Conservation (phyloP, 2,797 vertebrate species). For the Brachyrhaphis roseni region DNA sequence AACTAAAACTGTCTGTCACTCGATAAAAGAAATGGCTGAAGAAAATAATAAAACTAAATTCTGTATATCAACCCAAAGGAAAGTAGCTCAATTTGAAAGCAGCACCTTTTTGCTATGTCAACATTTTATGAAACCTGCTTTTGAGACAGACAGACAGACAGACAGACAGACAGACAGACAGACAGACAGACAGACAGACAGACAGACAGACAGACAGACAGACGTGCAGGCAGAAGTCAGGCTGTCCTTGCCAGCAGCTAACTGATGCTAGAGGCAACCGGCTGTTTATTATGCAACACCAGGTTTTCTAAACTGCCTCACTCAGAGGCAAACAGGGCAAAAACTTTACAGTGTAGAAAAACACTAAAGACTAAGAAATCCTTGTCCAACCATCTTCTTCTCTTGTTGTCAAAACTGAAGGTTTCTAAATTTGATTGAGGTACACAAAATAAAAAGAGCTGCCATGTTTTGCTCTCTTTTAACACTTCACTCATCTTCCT, state of each 20-base stretch:
- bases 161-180: too few relatives aligned
- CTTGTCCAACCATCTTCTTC: background rate
- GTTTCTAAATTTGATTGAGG: background rate
- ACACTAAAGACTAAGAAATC: too few relatives aligned
- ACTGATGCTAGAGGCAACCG: slow-evolving; percentile 38
- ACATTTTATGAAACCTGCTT: slow-evolving; percentile 7
- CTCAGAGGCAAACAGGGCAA: slow-evolving; percentile 49
- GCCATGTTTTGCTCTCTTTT: background rate
- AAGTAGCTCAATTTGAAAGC: slow-evolving; percentile 5
- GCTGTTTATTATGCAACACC: slow-evolving; percentile 74
- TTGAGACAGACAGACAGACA: slow-evolving; percentile 22
- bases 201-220: slow-evolving; percentile 10
- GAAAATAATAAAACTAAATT: background rate
- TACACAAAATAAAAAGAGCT: background rate
- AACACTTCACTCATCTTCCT: background rate
- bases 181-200: too few relatives aligned
- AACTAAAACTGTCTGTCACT: background rate
- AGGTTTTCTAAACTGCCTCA: slow-evolving; percentile 50
- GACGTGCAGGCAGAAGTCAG: slow-evolving; percentile 29
- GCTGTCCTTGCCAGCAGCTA: slow-evolving; percentile 47
- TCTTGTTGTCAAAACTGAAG: background rate
- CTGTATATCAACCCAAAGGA: background rate
- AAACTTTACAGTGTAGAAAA: slow-evolving; percentile 50
- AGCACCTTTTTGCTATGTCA: slow-evolving; percentile 40
- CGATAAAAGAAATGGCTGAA: background rate